Evolutionary conservation across 2,888 invertebrate species (phyloP), one percentile per base, ranked within the genome.

Genomic region (Leptinotarsa rubiginosa): DNA sequence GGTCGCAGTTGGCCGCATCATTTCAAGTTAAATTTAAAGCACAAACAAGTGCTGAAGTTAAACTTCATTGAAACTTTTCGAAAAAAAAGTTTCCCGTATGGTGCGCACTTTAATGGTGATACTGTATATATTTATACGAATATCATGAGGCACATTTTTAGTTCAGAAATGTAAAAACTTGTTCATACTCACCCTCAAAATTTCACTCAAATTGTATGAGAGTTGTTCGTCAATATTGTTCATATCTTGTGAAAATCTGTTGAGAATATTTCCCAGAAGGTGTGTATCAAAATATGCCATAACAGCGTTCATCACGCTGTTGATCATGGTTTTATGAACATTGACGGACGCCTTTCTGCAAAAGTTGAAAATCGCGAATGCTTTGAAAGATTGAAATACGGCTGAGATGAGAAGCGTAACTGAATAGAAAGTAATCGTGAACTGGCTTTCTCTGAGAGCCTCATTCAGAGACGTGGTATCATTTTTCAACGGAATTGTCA

Each of bases 221-320:
- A 82, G 69, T 20, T 71, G 74, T 69, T 90, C 90, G 2, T 95
- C 95, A 31, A 91, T 87, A 41, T 90, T 89, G 0, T 94, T 94
- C 93, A 95, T 94, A 1, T 91, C 89, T 18, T 90, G 89, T 13
- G 92, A 91, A 62, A 94, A 94, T 83, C 92, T 91, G 84, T 92
- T 92, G n/a, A 84, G 74, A 41, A 84, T 83, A 73, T 84, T 84
- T 10, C 84, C 84, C 31, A 83, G 78, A 47, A 67, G 90, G 89
- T 22, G 90, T 18, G 76, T 79, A 69, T 84, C 84, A 71, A 84
- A 84, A 68, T 84, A 84, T 1, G 76, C 50, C 83, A 90, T 65
- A 87, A 86, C 20, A 92, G 92, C 79, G 91, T 91, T 3, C 92
- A 88, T 0, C 92, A 84, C 75, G n/a, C 75, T 77, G 2, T 49